Conservation (phyloP, 35 echinoderm and acorn worm genomes). For the Lytechinus pictus region DNA sequence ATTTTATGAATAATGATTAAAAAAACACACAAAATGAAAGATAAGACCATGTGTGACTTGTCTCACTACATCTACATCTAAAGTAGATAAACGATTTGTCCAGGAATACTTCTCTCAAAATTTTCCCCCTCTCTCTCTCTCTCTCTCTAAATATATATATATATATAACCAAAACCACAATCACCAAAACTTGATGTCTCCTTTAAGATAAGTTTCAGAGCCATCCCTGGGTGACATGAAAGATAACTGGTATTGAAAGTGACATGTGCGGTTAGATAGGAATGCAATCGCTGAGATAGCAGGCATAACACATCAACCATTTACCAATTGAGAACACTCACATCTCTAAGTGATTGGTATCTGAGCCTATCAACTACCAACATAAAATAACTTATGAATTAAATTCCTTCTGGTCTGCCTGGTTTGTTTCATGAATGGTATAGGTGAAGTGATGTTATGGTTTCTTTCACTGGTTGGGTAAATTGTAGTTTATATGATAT, state of each 20-base stretch:
- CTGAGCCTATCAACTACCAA: not conserved
- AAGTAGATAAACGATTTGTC: not conserved
- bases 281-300: not conserved
- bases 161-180: too few species aligned
- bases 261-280: not conserved
- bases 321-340: not conserved
- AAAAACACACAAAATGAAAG: too few species aligned
- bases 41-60: too few species aligned
- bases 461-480: not conserved
- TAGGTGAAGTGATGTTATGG: not conserved
- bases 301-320: not conserved
- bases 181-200: not conserved
- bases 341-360: not conserved
- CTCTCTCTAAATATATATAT: not conserved
- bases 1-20: too few species aligned
- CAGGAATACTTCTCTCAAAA: not conserved
- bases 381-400: not conserved
- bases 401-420: not conserved
- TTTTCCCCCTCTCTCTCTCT: not conserved
- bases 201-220: not conserved
- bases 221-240: not conserved
- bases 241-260: slow-evolving; percentile 12
- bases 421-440: not conserved
- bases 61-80: not conserved
- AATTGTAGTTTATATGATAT: too few species aligned